Evolutionary conservation across 2,797 vertebrate species (phyloP).

Genomic region (Paratrypauchen microcephalus): DNA sequence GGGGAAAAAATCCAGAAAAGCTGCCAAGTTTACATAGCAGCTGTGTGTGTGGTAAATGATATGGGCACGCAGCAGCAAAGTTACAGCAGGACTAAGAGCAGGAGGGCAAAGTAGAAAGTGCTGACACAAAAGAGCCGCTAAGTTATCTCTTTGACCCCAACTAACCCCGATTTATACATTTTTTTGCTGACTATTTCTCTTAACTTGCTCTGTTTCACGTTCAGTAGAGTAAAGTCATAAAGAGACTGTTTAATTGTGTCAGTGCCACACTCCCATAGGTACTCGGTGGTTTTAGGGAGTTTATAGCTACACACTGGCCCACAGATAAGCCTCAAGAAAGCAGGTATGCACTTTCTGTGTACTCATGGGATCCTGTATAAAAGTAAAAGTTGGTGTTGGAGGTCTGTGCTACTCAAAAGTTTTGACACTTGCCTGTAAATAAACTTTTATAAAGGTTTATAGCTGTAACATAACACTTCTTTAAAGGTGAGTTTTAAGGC

Average conservation of each 20-base stretch:
- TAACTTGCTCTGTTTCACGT: constrained; percentile 33
- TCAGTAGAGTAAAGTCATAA: not conserved
- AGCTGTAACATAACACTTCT: not conserved
- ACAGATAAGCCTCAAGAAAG: not conserved
- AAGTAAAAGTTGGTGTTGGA: not conserved
- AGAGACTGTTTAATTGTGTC: not conserved
- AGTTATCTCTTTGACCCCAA: constrained; percentile 60
- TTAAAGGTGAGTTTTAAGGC: not conserved
- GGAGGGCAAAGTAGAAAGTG: constrained; percentile 34
- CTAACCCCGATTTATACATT: constrained; percentile 43
- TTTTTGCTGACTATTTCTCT: constrained; percentile 47
- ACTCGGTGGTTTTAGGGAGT: not conserved
- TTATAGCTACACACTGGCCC: not conserved
- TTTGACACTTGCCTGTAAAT: not conserved
- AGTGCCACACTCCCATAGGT: not conserved
- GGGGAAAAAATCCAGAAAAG: constrained; percentile 18
- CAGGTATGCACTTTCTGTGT: not conserved
- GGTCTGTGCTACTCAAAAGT: not conserved
- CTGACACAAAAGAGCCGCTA: constrained; percentile 47
- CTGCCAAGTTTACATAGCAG: constrained; percentile 23
- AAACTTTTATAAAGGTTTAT: not conserved
- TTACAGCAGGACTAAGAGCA: constrained; percentile 26
- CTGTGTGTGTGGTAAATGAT: constrained; percentile 32
- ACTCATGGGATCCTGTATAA: not conserved
- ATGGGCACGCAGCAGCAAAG: constrained; percentile 31